Conservation (phyloP, 1,140 invertebrate species). For the Pantala flavescens region DNA sequence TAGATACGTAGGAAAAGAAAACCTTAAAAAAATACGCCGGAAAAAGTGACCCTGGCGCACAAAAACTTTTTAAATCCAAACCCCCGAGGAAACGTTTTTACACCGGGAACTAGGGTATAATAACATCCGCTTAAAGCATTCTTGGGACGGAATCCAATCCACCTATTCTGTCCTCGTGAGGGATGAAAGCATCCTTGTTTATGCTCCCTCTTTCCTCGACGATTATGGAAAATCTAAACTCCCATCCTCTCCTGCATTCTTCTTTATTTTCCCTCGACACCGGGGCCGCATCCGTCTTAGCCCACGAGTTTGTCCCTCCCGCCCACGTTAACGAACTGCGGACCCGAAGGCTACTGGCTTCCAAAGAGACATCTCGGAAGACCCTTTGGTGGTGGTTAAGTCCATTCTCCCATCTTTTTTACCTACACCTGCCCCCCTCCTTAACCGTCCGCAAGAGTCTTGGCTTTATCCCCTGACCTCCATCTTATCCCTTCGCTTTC, state of each 20-base stretch:
- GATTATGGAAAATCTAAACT: neutral
- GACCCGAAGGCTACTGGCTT: neutral
- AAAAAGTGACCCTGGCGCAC: too few species aligned
- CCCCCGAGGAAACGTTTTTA: neutral
- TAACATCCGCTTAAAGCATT: neutral
- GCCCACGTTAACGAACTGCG: neutral
- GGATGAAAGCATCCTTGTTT: neutral
- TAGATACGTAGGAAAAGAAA: neutral
- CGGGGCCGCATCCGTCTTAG: neutral
- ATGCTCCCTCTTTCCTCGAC: neutral
- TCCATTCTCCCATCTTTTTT: neutral
- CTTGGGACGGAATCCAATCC: neutral
- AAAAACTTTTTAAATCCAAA: neutral
- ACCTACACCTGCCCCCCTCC: neutral
- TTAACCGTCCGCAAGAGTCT: neutral
- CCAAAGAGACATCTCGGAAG: neutral
- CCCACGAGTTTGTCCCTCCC: neutral
- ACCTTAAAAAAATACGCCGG: neutral
- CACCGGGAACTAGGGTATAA: neutral
- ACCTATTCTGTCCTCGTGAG: neutral
- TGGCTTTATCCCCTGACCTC: neutral
- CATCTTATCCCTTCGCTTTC: neutral
- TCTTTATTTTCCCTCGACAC: neutral
- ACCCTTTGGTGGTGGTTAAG: neutral
- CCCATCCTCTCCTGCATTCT: neutral